Evolutionary conservation across 2,113 vertebrate genomes (phyloP).

Genomic region (Ovis aries): DNA sequence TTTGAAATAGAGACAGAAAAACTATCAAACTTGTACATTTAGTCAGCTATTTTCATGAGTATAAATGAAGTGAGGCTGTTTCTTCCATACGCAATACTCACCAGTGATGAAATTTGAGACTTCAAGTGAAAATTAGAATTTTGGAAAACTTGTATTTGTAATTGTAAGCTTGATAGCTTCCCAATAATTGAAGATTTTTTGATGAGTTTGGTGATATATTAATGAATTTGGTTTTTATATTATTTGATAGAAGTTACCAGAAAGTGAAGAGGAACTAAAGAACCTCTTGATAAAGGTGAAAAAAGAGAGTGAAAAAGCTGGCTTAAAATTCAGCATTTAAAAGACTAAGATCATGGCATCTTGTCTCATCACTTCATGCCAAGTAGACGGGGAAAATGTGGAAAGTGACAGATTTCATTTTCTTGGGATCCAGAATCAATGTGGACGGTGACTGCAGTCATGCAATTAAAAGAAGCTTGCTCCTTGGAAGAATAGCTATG

Average conservation of each 20-base stretch:
- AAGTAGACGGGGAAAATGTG: neutral
- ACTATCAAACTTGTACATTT: neutral
- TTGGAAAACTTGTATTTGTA: neutral
- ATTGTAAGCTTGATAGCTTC: neutral
- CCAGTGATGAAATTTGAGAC: neutral
- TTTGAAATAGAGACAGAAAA: neutral
- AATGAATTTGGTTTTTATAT: neutral
- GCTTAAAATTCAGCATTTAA: neutral
- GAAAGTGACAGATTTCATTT: neutral
- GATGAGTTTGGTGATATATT: neutral
- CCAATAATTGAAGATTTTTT: neutral
- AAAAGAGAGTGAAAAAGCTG: neutral
- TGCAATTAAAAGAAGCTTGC: neutral
- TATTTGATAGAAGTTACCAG: neutral
- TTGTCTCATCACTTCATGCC: neutral
- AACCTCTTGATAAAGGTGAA: neutral
- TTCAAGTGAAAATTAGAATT: neutral
- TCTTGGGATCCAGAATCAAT: neutral
- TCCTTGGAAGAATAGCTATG: neutral
- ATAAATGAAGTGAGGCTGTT: neutral
- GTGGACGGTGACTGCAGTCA: neutral
- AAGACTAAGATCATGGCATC: neutral
- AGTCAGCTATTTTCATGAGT: neutral
- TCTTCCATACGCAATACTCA: neutral
- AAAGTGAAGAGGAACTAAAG: neutral